Percentiles rank a stretch among this genome's conserved stretches.
phyloP scores from a whole-genome alignment of 2,888 invertebrate genomes.

The Ochropacha duplaris region DNA sequence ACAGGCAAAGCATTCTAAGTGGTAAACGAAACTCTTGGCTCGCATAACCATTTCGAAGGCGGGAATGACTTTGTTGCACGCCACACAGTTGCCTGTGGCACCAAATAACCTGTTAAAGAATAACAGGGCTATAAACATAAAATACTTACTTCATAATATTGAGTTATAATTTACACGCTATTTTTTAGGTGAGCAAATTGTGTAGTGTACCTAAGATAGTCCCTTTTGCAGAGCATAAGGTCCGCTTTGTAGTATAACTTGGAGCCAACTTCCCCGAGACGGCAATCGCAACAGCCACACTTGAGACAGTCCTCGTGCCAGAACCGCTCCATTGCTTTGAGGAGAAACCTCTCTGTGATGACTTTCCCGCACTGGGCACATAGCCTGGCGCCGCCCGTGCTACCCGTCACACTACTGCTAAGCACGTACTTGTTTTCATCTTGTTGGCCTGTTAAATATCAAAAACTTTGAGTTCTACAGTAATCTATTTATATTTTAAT shows the following conservation, averaged over 20 bases:
- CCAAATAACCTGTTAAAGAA: constrained; percentile 90
- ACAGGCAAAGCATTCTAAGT: constrained; percentile 96
- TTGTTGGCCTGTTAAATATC: constrained; percentile 65
- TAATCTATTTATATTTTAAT: too few relatives aligned
- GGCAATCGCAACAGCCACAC: constrained; percentile 95
- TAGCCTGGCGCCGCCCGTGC: constrained; percentile 79
- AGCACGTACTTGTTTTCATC: constrained; percentile 74
- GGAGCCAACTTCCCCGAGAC: constrained; percentile 96
- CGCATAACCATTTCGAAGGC: constrained; percentile 98
- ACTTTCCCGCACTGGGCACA: constrained; percentile 94
- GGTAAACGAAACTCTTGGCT: constrained; percentile 95
- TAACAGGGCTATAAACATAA: constrained; percentile 47
- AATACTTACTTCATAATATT: constrained; percentile 50
- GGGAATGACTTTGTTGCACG: constrained; percentile 96
- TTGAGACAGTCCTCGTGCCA: constrained; percentile 98
- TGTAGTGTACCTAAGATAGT: constrained; percentile 91
- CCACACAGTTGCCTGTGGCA: constrained; percentile 94
- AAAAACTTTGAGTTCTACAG: neutral
- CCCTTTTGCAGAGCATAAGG: constrained; percentile 94
- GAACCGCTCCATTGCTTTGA: constrained; percentile 93
- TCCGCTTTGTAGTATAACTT: constrained; percentile 95
- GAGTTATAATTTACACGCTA: constrained; percentile 51
- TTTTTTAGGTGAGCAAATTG: constrained; percentile 7
- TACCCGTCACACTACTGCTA: constrained; percentile 56
- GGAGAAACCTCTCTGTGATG: constrained; percentile 91